Conservation (phyloP, 2,797 vertebrate species). For the Thamnophis elegans region DNA sequence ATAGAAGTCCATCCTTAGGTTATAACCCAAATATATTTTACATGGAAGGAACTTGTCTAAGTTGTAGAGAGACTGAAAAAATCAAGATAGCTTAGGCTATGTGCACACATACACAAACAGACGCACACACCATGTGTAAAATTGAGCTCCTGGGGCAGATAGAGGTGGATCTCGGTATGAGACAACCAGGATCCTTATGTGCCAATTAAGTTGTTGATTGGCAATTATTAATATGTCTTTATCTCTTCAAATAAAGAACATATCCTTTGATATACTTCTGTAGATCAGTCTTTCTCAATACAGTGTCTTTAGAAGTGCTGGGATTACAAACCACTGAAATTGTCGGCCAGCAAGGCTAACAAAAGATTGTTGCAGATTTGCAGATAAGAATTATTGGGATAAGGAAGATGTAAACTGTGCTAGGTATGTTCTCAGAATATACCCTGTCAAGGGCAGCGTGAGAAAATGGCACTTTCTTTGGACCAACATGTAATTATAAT, state of each 20-base stretch:
- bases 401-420: conserved; percentile 9
- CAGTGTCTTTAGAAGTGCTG: background rate
- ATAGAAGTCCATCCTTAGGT: background rate
- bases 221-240: background rate
- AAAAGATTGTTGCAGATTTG: background rate
- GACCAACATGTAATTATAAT: conserved; percentile 13
- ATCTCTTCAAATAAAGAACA: background rate
- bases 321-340: background rate
- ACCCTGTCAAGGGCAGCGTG: background rate
- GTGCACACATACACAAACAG: background rate
- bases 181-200: background rate
- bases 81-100: background rate
- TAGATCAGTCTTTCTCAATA: background rate
- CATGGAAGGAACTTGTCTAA: background rate
- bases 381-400: background rate
- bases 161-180: background rate
- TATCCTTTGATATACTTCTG: background rate
- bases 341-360: background rate
- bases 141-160: background rate
- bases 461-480: conserved; percentile 3
- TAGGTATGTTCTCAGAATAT: conserved; percentile 11
- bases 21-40: background rate
- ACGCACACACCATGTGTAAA: background rate
- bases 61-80: background rate
- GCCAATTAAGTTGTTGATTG: background rate